Percentiles rank a stretch among this genome's conserved stretches.
phyloP scores from a whole-genome alignment of 2,888 invertebrate genomes.

The Sinodicranocentrus sp. region DNA sequence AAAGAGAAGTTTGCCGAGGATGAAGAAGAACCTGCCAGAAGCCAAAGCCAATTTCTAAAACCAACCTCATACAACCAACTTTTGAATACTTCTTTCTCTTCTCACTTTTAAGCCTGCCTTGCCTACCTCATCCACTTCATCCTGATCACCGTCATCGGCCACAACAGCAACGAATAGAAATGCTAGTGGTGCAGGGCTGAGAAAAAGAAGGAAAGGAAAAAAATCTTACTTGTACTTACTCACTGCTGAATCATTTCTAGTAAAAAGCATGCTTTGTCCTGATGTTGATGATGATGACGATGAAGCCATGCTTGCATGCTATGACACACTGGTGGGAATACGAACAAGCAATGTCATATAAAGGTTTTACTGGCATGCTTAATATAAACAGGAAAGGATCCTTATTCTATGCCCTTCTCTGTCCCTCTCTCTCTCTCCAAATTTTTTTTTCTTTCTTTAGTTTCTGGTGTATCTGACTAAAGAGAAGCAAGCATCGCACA shows the following conservation, averaged over 20 bases:
- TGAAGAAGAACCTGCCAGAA: constrained; percentile 47
- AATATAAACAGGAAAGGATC: constrained; percentile 38
- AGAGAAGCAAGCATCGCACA: not conserved
- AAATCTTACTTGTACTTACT: not conserved
- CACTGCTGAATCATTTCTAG: constrained; percentile 25
- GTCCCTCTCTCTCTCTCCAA: constrained; percentile 24
- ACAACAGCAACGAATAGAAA: constrained; percentile 1
- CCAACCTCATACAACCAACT: constrained; percentile 34
- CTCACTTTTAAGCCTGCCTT: not conserved
- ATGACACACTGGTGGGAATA: not conserved
- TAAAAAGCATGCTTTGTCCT: constrained; percentile 47
- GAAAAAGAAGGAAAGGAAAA: constrained; percentile 18
- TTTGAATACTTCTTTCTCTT: constrained; percentile 26
- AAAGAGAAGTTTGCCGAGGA: constrained; percentile 36
- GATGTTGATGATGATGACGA: constrained; percentile 22
- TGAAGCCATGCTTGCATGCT: constrained; percentile 29
- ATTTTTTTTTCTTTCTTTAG: not conserved
- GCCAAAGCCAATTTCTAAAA: constrained; percentile 39
- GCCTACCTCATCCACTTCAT: constrained; percentile 20
- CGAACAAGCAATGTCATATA: constrained; percentile 11
- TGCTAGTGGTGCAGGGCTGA: not conserved
- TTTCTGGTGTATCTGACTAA: too few relatives aligned
- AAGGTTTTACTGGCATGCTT: not conserved
- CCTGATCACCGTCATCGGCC: constrained; percentile 21
- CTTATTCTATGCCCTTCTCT: constrained; percentile 35